Evolutionary conservation across 2,888 invertebrate species (phyloP).

Genomic region (Zaprionus obscuricornis): DNA sequence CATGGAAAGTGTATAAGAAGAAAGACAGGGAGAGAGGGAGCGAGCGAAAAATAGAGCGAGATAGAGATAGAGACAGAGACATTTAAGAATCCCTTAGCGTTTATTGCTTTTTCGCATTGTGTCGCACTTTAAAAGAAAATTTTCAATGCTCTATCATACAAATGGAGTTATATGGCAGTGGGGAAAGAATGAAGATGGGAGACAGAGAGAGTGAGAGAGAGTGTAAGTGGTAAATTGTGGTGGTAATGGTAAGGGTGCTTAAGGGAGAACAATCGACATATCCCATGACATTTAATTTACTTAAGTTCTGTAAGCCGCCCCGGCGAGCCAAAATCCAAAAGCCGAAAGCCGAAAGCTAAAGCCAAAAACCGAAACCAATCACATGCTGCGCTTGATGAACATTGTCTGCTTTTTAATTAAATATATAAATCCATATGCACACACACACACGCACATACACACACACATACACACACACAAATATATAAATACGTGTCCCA

Average conservation of each 20-base stretch:
- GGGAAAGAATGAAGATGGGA: constrained; percentile 8
- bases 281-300: constrained; percentile 63
- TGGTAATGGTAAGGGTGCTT: not conserved
- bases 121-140: constrained; percentile 61
- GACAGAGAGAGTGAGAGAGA: not conserved
- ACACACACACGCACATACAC: no score
- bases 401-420: constrained; percentile 62
- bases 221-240: not conserved
- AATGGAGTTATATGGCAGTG: constrained; percentile 3
- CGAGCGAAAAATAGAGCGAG: no score
- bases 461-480: no score
- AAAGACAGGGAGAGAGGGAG: no score
- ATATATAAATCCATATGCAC: constrained; percentile 39
- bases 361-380: constrained; percentile 48
- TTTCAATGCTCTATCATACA: constrained; percentile 33
- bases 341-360: no score
- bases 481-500: constrained; percentile 14
- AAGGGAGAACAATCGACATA: constrained; percentile 22
- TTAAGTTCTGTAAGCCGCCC: constrained; percentile 59
- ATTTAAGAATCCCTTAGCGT: constrained; percentile 36
- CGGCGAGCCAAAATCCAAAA: constrained; percentile 15
- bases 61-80: no score
- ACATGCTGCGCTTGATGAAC: constrained; percentile 36
- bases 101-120: constrained; percentile 61
- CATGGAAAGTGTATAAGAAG: no score